Conservation (phyloP, 2,113 vertebrate species). For the Megalops atlanticus region DNA sequence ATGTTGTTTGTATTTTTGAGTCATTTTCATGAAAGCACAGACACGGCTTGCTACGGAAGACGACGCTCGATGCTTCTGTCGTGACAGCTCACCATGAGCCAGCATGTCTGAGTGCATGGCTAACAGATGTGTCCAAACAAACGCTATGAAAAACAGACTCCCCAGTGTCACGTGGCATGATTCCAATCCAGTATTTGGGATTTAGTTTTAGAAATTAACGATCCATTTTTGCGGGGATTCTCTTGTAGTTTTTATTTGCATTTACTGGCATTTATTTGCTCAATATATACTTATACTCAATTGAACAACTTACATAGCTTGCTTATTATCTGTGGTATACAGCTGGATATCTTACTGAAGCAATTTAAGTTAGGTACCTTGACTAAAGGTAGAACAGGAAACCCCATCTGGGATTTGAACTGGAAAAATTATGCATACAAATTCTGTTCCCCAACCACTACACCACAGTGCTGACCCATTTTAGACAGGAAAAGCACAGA, state of each 20-base stretch:
- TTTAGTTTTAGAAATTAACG: neutral
- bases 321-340: neutral
- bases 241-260: too few relatives aligned
- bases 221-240: neutral
- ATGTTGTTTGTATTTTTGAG: too few relatives aligned
- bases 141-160: too few relatives aligned
- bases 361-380: neutral
- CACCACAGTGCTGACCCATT: neutral
- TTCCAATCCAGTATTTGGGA: neutral
- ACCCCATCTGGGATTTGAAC: neutral
- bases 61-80: too few relatives aligned
- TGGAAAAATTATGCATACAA: neutral
- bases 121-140: too few relatives aligned
- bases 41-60: too few relatives aligned
- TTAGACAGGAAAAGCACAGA: neutral
- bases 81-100: too few relatives aligned
- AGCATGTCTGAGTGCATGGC: too few relatives aligned
- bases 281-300: neutral
- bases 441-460: neutral
- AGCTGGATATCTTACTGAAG: neutral
- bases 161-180: too few relatives aligned
- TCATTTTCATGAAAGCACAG: too few relatives aligned
- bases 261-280: neutral
- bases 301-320: neutral
- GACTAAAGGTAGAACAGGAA: neutral